phyloP scores from a whole-genome alignment of 2,888 invertebrate genomes.

The Patella ulyssiponensis region DNA sequence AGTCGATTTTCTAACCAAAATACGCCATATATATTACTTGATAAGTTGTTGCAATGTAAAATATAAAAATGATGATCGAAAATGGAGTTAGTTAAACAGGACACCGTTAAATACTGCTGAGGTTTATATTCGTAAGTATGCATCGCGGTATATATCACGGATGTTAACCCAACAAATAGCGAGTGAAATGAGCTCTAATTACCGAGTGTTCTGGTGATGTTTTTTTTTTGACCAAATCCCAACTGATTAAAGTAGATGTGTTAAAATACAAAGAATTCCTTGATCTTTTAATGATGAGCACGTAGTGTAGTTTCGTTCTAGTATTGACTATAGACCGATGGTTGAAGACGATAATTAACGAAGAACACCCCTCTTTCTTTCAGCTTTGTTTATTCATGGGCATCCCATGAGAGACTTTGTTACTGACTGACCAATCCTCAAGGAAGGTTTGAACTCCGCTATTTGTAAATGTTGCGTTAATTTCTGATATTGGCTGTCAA shows the following conservation, averaged over 20 bases:
- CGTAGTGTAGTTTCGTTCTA: neutral
- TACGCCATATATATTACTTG: no score
- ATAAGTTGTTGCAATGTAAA: no score
- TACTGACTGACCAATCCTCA: neutral
- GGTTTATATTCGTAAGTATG: no score
- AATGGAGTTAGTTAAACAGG: no score
- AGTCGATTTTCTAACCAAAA: neutral
- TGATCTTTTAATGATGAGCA: constrained; percentile 5
- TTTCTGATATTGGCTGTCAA: neutral
- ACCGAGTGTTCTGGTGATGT: neutral
- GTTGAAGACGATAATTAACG: neutral
- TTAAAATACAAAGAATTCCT: neutral
- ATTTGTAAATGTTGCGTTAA: neutral
- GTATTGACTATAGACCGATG: neutral
- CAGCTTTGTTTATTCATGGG: neutral
- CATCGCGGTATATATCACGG: no score
- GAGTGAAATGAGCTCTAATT: neutral
- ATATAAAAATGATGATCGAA: no score
- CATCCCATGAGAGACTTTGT: neutral
- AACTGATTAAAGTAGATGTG: neutral
- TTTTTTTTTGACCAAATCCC: neutral
- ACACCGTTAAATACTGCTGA: no score
- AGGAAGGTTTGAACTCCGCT: neutral
- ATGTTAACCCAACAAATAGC: no score
- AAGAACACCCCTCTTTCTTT: neutral